These are phyloP conservation scores for Emmelina monodactyla DNA, from an alignment of 2,888 invertebrate genomes.

Conservation along the genomic window DNA sequence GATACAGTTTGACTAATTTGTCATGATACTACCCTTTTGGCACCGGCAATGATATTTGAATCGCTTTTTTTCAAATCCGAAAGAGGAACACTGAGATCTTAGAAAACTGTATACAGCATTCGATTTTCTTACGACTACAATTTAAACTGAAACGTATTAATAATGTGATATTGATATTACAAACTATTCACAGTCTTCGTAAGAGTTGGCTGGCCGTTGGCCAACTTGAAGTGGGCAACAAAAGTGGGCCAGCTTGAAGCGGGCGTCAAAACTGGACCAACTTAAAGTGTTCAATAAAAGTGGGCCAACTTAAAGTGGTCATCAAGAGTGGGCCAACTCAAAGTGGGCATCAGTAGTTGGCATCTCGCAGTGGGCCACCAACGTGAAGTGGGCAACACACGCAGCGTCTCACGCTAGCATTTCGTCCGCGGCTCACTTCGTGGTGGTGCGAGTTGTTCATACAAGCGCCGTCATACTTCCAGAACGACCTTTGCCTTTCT, in stretches of 20 bases:
- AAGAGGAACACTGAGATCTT: constrained; percentile 49
- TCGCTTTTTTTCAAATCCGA: constrained; percentile 28
- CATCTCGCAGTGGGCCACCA: too few species aligned
- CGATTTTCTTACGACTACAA: constrained; percentile 23
- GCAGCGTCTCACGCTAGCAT: too few species aligned
- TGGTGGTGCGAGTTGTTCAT: constrained; percentile 18
- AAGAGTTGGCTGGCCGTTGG: constrained; percentile 27
- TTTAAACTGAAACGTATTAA: constrained; percentile 18
- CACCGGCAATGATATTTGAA: constrained; percentile 27
- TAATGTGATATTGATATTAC: constrained; percentile 30
- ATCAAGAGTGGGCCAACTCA: too few species aligned
- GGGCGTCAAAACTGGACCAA: too few species aligned
- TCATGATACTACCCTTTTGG: constrained; percentile 54
- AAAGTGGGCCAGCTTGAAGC: too few species aligned
- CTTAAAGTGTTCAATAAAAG: too few species aligned
- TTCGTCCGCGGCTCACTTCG: too few species aligned
- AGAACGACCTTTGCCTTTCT: constrained; percentile 40
- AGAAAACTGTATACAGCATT: constrained; percentile 52
- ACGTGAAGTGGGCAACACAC: too few species aligned
- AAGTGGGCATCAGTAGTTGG: too few species aligned
- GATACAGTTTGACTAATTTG: constrained; percentile 38
- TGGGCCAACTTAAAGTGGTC: too few species aligned
- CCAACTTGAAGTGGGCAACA: too few species aligned
- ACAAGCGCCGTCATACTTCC: constrained; percentile 55
- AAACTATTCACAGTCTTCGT: constrained; percentile 50